Conservation (phyloP, 2,113 vertebrate genomes). For the Deroptyus accipitrinus region DNA sequence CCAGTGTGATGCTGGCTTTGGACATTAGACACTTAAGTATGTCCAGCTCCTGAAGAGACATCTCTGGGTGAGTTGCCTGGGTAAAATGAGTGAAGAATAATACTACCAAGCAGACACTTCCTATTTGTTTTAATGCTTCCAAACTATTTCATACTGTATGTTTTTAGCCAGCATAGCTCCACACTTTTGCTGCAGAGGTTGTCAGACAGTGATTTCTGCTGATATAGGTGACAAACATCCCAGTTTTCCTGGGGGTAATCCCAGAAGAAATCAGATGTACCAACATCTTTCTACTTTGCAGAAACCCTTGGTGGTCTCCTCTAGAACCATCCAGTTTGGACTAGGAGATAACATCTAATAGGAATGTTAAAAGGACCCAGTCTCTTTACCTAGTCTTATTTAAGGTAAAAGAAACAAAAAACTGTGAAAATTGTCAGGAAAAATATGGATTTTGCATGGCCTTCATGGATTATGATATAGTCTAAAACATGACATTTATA, state of each 20-base stretch:
- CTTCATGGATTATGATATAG: neutral
- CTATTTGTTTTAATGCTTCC: neutral
- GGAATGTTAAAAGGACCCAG: neutral
- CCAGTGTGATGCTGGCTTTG: neutral
- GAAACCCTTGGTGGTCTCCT: neutral
- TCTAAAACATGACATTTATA: neutral
- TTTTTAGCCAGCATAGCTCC: neutral
- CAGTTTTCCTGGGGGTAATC: neutral
- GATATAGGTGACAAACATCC: neutral
- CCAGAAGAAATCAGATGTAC: neutral
- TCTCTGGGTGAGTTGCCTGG: neutral
- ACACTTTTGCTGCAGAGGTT: neutral
- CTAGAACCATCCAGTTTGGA: neutral
- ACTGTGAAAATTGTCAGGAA: neutral
- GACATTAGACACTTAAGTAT: neutral
- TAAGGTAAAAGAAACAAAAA: neutral
- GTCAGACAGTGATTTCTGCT: neutral
- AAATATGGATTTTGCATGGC: neutral
- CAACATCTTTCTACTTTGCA: neutral
- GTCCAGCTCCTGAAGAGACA: neutral
- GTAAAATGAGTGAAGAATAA: neutral
- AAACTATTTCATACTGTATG: neutral
- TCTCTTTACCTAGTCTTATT: neutral
- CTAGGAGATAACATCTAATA: accelerated
- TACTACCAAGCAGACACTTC: neutral